Evolutionary conservation across 2,888 invertebrate genomes (phyloP), one percentile per base, ranked within the genome.

Genomic region (Pachymerium ferrugineum): DNA sequence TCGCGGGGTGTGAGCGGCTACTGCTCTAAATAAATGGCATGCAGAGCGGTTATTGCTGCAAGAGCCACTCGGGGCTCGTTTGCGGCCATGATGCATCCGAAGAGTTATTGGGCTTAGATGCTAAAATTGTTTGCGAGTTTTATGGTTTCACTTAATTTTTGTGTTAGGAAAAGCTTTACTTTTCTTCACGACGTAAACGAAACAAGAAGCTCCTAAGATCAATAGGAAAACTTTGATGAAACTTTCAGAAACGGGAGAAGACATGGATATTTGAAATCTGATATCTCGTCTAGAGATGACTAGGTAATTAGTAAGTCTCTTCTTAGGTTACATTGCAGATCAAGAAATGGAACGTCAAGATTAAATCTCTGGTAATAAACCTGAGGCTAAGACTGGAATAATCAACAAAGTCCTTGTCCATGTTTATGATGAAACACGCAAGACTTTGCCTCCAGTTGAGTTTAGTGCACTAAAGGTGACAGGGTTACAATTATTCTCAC

Each of bases 21-120:
- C 62, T 62, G 62, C 62, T 62, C 25, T 25, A 62, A 62, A 62
- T 62, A 62, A 62, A 62, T 62, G 28, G 62, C 62, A 25, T 28
- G 25, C 62, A n/a, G 14, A 28, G 62, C 62, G 28, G 62, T 62
- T 62, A 62, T 62, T 62, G 62, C 62, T 62, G 62, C 62, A 25
- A 62, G 62, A 62, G 62, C 25, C 62, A 62, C 62, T 62, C 62
- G 62, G 62, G 62, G 25, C 62, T 62, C 62, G 62, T 62, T 62
- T 62, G 62, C 5, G 62, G 62, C 62, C n/a, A 8, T 62, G 25
- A 62, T 62, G 62, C 62, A 62, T 62, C 28, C 62, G 28, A 62
- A 62, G 62, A 62, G 28, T 62, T 62, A 62, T 62, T 62, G 62
- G 62, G 28, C 62, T 62, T 62, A 28, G 62, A 62, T 62, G 62